phyloP scores from a whole-genome alignment of 1,140 invertebrate species.

The Cydia amplana region DNA sequence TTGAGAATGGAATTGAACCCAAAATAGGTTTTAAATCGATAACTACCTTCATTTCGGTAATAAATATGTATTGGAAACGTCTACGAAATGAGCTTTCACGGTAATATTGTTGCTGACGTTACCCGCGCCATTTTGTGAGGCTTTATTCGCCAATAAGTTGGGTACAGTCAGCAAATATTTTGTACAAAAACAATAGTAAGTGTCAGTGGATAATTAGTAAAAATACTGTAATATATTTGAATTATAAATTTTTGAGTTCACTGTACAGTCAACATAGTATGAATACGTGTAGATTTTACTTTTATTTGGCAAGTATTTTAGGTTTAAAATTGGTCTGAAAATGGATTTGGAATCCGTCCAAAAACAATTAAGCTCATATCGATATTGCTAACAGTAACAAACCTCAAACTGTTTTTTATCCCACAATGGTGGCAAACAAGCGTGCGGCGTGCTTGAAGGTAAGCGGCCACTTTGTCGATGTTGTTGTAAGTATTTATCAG shows the following conservation, averaged over 20 bases:
- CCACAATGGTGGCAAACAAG: too few relatives aligned
- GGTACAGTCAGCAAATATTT: constrained; percentile 18
- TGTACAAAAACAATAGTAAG: background rate
- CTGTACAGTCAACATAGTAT: background rate
- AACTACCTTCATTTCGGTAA: background rate
- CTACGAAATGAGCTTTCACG: background rate
- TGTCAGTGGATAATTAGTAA: background rate
- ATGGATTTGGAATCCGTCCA: constrained; percentile 9
- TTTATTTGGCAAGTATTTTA: constrained; percentile 6
- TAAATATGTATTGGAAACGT: background rate
- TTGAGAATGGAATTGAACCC: background rate
- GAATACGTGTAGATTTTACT: background rate
- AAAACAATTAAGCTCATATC: background rate
- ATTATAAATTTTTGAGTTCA: background rate
- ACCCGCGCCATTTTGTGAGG: constrained; percentile 2
- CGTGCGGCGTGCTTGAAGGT: too few relatives aligned
- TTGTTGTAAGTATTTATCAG: too few relatives aligned
- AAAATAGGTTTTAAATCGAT: background rate
- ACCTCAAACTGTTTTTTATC: too few relatives aligned
- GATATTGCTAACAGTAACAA: background rate
- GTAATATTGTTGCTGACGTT: constrained; percentile 6
- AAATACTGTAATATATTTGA: background rate
- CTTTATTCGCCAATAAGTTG: constrained; percentile 6
- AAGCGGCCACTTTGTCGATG: too few relatives aligned
- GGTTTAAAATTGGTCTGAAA: background rate